Evolutionary conservation across 2,888 invertebrate species (phyloP).

Genomic region (Phengaris alcon): DNA sequence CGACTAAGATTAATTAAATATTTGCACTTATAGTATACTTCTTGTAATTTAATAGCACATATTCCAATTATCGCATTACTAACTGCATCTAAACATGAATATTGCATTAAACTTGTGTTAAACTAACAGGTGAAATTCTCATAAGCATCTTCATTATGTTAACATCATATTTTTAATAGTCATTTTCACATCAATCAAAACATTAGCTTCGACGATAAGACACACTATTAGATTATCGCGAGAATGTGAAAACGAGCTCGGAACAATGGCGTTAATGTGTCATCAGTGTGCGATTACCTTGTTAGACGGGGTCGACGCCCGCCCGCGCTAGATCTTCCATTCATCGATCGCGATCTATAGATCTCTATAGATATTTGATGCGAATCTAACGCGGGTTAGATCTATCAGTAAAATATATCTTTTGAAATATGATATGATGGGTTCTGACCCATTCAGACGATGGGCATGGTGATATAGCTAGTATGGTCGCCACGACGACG

Average conservation of each 20-base stretch:
- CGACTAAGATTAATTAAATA: too few relatives aligned
- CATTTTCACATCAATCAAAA: neutral
- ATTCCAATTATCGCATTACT: too few relatives aligned
- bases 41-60: too few relatives aligned
- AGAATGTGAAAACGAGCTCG: constrained; percentile 8
- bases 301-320: constrained; percentile 17
- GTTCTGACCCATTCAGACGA: neutral
- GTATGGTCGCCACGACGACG: too few relatives aligned
- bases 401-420: neutral
- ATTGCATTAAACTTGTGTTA: too few relatives aligned
- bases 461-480: too few relatives aligned
- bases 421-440: neutral
- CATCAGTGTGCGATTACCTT: constrained; percentile 22
- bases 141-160: too few relatives aligned
- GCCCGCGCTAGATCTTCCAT: constrained; percentile 21
- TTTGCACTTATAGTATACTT: too few relatives aligned
- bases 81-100: too few relatives aligned
- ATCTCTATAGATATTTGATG: constrained; percentile 16
- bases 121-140: too few relatives aligned
- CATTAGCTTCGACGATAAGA: neutral
- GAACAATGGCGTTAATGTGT: constrained; percentile 23
- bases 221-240: neutral
- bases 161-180: neutral
- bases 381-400: constrained; percentile 12
- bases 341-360: constrained; percentile 21